A percentile compares a stretch with the other conserved stretches of the same genome.
Evolutionary conservation across 2,113 vertebrate genomes (phyloP).

Genomic region (Takifugu bimaculatus): DNA sequence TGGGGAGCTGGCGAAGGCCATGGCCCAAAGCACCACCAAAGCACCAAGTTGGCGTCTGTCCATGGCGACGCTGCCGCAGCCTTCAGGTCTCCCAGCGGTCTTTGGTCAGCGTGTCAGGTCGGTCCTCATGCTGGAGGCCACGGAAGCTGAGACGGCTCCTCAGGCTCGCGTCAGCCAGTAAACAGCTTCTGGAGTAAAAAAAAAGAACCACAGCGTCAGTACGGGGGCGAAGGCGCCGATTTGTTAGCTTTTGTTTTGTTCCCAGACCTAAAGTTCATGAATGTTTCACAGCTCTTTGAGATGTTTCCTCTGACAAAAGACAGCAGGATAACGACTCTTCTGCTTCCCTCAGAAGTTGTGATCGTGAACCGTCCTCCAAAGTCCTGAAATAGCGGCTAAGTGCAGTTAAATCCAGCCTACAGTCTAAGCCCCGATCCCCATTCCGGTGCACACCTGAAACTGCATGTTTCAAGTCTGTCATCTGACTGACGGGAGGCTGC

Average conservation of each 20-base stretch:
- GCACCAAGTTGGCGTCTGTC: constrained; percentile 43
- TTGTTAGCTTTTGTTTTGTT: background rate
- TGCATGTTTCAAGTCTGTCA: constrained; percentile 26
- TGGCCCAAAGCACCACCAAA: constrained; percentile 55
- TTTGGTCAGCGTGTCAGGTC: constrained; percentile 46
- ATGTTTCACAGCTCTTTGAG: too few species aligned
- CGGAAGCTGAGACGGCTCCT: constrained; percentile 29
- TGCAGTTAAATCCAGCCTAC: background rate
- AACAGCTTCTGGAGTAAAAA: constrained; percentile 37
- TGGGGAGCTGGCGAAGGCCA: constrained; percentile 78
- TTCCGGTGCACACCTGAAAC: constrained; percentile 12
- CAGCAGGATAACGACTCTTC: too few species aligned
- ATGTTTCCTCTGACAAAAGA: too few species aligned
- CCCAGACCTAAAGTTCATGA: too few species aligned
- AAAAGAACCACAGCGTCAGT: constrained; percentile 34
- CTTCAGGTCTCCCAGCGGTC: constrained; percentile 16
- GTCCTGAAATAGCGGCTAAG: background rate
- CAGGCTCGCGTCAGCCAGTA: constrained; percentile 21
- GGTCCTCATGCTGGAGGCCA: constrained; percentile 53
- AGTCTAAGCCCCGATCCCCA: constrained; percentile 14
- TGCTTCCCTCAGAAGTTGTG: too few species aligned
- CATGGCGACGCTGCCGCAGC: constrained; percentile 44
- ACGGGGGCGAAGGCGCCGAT: constrained; percentile 18
- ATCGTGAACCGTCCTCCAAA: too few species aligned
- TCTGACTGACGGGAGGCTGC: constrained; percentile 28